Evolutionary conservation across 2,797 vertebrate species (phyloP), one percentile per base, ranked within the genome.

Genomic region (Otus scops): DNA sequence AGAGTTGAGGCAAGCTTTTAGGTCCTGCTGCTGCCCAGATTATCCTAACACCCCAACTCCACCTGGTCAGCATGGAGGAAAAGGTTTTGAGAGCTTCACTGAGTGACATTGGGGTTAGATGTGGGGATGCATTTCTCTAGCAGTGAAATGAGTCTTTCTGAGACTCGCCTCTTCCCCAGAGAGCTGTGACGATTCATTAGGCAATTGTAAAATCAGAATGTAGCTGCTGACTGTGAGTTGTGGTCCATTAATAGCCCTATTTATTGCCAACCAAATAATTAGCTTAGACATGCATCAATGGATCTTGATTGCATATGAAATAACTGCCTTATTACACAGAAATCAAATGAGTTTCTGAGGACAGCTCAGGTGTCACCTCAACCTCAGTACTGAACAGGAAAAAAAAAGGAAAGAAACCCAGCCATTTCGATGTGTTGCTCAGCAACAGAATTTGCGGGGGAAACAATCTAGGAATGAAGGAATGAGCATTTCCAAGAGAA

Each of bases 371-470:
- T 97, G 95, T 95, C 95, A 96, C 87, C 82, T 95, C 91, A 92
- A 95, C 70, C 82, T 95, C 91, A 63, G 78, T 95, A 97, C 21
- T 19, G 17, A 74, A 94, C 47, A 68, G 28, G 56, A 75, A 91
- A 89, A 69, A 36, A 91, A 61, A 24, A 47, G 60, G 30, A 15
- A 6, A 10, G 47, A 36, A 70, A 41, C 26, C 36, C 91, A 90
- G 61, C 28, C 36, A 89, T 73, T 92, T 93, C 17, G 4, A 85
- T 87, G 85, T 77, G 92, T 97, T 98, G 96, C 97, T 95, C 88
- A 95, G 97, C 97, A 98, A 97, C 97, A 94, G 95, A 97, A 79
- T 70, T 91, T 95, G 88, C 75, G 67, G 79, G 94, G 96, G 93
- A 96, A 95, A 93, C 59, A 76, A 93, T 91, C 89, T 91, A 93